Conservation (phyloP, 1,140 invertebrate genomes). For the Apocrypta bakeri region DNA sequence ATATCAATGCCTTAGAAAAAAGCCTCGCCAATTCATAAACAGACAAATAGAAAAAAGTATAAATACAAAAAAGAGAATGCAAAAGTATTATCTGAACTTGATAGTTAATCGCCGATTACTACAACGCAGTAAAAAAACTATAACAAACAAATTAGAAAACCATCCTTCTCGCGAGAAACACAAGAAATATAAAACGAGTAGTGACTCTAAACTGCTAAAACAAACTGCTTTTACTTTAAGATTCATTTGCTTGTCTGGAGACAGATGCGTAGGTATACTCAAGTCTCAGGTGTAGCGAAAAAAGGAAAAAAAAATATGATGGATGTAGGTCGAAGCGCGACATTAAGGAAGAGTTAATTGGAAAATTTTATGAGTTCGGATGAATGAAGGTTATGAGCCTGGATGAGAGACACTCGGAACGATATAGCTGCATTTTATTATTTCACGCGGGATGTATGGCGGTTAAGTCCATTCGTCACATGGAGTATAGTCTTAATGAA, state of each 20-base stretch:
- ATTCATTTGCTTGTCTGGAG: not conserved
- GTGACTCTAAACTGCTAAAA: not conserved
- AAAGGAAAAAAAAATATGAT: conserved; percentile 17
- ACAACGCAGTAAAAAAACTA: not conserved
- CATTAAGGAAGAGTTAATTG: conserved; percentile 6
- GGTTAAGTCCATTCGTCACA: not conserved
- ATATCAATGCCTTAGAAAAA: no score
- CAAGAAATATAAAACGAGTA: not conserved
- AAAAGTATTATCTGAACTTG: no score
- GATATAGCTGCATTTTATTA: not conserved
- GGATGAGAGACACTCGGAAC: not conserved
- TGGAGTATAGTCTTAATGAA: no score
- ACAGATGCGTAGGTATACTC: not conserved
- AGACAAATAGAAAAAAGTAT: no score
- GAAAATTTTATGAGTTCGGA: not conserved
- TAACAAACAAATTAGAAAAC: not conserved
- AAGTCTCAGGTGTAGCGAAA: not conserved
- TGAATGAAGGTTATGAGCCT: not conserved
- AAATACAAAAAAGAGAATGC: no score
- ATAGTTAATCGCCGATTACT: no score
- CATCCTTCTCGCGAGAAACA: not conserved
- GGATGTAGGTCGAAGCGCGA: not conserved
- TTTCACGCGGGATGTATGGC: not conserved
- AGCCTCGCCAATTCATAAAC: no score
- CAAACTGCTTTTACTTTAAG: not conserved